Conservation (phyloP, 2,113 vertebrate genomes). For the Melanostigma gelatinosum region DNA sequence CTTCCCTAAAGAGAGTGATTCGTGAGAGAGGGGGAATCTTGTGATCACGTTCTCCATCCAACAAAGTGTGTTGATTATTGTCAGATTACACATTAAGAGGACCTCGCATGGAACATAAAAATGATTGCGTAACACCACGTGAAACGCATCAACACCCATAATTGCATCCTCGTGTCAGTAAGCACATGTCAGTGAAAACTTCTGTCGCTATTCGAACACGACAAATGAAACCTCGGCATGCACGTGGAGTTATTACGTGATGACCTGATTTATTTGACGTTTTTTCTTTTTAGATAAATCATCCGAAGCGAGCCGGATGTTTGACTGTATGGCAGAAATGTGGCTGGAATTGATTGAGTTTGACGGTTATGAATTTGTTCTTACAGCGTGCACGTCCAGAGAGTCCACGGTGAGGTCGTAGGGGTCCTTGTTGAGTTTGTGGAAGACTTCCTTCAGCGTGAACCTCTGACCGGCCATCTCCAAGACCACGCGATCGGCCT, state of each 20-base stretch:
- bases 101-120: conserved; percentile 16
- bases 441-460: conserved; percentile 91
- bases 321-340: not conserved
- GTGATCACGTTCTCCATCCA: conserved; percentile 17
- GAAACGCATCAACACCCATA: conserved; percentile 30
- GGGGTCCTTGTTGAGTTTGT: conserved; percentile 92
- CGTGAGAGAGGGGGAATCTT: conserved; percentile 19
- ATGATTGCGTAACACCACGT: conserved; percentile 29
- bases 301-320: not conserved
- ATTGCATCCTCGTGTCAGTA: conserved; percentile 34
- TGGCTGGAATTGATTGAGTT: not conserved
- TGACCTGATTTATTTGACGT: not conserved
- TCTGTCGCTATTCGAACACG: conserved; percentile 6
- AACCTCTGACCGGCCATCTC: conserved; percentile 88
- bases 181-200: conserved; percentile 13
- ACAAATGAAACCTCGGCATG: conserved; percentile 4
- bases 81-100: conserved; percentile 21
- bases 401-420: conserved; percentile 98
- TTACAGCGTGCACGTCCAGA: conserved; percentile 96
- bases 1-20: conserved; percentile 85
- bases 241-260: not conserved
- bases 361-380: conserved; percentile 49
- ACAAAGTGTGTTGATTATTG: conserved; percentile 33
- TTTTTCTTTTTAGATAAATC: not conserved
- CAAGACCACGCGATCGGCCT: conserved; percentile 87